Conservation (phyloP, 2,113 vertebrate genomes). For the Balaeniceps rex region DNA sequence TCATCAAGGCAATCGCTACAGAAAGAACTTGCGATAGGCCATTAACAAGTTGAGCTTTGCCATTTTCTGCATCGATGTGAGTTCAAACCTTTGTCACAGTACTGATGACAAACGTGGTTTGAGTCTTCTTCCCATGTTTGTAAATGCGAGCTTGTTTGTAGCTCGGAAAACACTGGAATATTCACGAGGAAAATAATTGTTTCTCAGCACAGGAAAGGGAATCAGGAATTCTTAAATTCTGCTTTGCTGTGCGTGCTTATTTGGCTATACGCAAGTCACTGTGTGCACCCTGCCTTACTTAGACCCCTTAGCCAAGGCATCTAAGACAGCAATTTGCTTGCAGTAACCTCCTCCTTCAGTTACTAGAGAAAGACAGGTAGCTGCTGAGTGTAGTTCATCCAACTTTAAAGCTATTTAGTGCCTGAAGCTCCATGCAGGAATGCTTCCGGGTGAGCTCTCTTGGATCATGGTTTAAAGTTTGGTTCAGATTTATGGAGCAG, state of each 20-base stretch:
- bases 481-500: neutral
- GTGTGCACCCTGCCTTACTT: neutral
- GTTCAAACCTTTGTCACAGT: neutral
- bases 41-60: neutral
- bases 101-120: neutral
- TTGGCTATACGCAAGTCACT: neutral
- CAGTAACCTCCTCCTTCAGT: neutral
- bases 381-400: neutral
- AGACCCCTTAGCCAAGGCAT: neutral
- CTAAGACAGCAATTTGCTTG: neutral
- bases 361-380: neutral
- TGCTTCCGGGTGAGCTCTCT: neutral
- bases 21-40: neutral
- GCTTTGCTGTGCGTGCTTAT: neutral
- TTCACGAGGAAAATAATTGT: neutral
- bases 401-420: neutral
- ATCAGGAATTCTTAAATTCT: neutral
- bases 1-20: neutral
- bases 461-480: neutral
- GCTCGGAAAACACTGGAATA: neutral
- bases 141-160: neutral
- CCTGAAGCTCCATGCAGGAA: neutral
- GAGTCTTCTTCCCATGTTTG: neutral
- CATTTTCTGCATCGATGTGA: neutral
- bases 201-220: neutral